Base-by-base conservation (phyloP, 2,797 vertebrate genomes). In the Scolopax bukidnonensis region DNA sequence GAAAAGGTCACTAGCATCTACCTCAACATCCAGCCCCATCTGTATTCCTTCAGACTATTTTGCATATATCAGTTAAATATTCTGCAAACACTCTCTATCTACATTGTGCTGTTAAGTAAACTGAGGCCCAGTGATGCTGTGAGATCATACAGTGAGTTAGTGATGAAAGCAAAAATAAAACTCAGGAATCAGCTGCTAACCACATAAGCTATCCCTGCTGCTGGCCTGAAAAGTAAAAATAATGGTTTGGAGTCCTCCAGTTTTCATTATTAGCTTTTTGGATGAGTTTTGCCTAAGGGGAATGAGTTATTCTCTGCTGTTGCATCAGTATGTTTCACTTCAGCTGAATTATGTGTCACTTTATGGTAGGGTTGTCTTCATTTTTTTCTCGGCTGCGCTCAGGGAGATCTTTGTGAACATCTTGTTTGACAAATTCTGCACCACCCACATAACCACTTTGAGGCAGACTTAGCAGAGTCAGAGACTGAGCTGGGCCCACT, bases 201-300 rank as follows among this genome's bases (percentile, higher is more conserved):
- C 93, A 87, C 94, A 94, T 80, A 89, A 90, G 78, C 90, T 85
- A 91, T 82, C 88, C 90, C 61, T 92, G 91, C 64, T 93, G 65
- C 87, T 96, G 94, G 96, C 78, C 88, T 93, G 76, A 78, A 92
- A 84, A 93, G 92, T 5, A 65, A 90, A 97, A 96, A 96, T 95
- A 95, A 90, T 95, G 91, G 90, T 95, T 95, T 97, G 93, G 90
- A 97, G 84, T 89, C 81, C 53, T 93, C 81, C 56, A 83, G 90
- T 95, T 94, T 84, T 96, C 96, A 83, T 96, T 96, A 96, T 96
- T 93, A 96, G 86, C 60, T 96, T 96, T 96, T 95, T 93, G 94
- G 94, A 97, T 89, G 93, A 87, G 86, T 92, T 97, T 97, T 96
- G 96, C 96, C 90, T 95, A 95, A 96, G 88, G 93, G 91, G 86